Evolutionary conservation across 2,888 invertebrate genomes (phyloP).

Genomic region (Nezara viridula): DNA sequence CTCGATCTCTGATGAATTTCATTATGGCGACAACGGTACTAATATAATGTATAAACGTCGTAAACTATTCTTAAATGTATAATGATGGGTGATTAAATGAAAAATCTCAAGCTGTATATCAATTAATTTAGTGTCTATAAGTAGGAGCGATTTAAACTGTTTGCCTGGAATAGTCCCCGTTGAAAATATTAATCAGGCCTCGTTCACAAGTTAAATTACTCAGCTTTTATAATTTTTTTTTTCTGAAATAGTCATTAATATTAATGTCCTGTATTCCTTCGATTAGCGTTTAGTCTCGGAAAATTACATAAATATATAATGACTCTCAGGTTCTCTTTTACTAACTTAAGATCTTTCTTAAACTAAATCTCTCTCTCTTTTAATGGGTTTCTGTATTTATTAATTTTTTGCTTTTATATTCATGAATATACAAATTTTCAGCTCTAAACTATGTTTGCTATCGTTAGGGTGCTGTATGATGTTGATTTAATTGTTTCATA

Average conservation of each 20-base stretch:
- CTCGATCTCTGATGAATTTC: not conserved
- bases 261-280: not conserved
- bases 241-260: not conserved
- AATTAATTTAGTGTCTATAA: not conserved
- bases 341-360: not conserved
- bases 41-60: not conserved
- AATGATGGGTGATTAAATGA: conserved; percentile 11
- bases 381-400: too few relatives aligned
- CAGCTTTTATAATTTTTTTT: not conserved
- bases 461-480: too few relatives aligned
- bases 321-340: not conserved
- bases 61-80: conserved; percentile 11
- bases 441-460: too few relatives aligned
- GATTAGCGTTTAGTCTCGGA: not conserved
- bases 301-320: not conserved
- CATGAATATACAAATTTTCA: too few relatives aligned
- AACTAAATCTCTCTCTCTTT: too few relatives aligned
- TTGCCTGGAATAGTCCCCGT: not conserved
- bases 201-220: conserved; percentile 17
- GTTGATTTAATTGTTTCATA: too few relatives aligned
- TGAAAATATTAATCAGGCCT: conserved; percentile 20
- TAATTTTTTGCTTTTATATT: too few relatives aligned
- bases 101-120: not conserved
- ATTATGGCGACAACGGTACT: not conserved
- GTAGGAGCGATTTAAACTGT: not conserved